Evolutionary conservation across 2,888 invertebrate genomes (phyloP).

Genomic region (Platynereis dumerilii): DNA sequence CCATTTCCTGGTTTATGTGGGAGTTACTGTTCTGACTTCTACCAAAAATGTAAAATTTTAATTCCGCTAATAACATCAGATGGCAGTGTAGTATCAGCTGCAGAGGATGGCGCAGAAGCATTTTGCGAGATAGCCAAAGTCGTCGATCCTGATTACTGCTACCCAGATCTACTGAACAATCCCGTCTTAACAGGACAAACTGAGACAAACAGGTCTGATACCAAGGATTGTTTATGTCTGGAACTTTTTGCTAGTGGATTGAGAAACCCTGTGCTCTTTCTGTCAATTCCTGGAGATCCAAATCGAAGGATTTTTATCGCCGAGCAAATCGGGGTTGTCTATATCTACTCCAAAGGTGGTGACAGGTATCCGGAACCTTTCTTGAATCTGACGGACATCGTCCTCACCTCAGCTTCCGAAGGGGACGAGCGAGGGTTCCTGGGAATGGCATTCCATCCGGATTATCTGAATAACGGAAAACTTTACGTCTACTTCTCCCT

Average conservation of each 20-base stretch:
- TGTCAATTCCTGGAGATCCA: slow-evolving; percentile 43
- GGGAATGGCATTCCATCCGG: slow-evolving; percentile 53
- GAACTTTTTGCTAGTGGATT: slow-evolving; percentile 37
- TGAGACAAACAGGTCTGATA: slow-evolving; percentile 39
- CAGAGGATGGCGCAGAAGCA: slow-evolving; percentile 12
- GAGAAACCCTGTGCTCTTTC: slow-evolving; percentile 30
- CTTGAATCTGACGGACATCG: slow-evolving; percentile 41
- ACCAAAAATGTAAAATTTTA: slow-evolving; percentile 42
- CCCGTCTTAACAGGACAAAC: slow-evolving; percentile 38
- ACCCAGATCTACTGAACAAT: slow-evolving; percentile 50
- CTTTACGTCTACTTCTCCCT: slow-evolving; percentile 50
- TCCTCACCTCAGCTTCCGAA: slow-evolving; percentile 35
- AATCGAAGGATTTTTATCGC: slow-evolving; percentile 51
- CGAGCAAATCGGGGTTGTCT: slow-evolving; percentile 52
- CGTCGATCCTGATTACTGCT: slow-evolving; percentile 52
- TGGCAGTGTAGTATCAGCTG: slow-evolving; percentile 5
- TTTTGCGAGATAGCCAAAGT: slow-evolving; percentile 45
- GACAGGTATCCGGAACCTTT: slow-evolving; percentile 42
- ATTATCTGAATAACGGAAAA: slow-evolving; percentile 45
- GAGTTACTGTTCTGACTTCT: slow-evolving; percentile 45
- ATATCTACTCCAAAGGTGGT: slow-evolving; percentile 43
- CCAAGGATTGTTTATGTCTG: slow-evolving; percentile 52
- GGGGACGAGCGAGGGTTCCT: slow-evolving; percentile 50
- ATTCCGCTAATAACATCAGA: slow-evolving; percentile 41
- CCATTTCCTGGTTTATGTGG: slow-evolving; percentile 53